phyloP scores from a whole-genome alignment of 2,113 vertebrate species.

The Spea multiplicata region DNA sequence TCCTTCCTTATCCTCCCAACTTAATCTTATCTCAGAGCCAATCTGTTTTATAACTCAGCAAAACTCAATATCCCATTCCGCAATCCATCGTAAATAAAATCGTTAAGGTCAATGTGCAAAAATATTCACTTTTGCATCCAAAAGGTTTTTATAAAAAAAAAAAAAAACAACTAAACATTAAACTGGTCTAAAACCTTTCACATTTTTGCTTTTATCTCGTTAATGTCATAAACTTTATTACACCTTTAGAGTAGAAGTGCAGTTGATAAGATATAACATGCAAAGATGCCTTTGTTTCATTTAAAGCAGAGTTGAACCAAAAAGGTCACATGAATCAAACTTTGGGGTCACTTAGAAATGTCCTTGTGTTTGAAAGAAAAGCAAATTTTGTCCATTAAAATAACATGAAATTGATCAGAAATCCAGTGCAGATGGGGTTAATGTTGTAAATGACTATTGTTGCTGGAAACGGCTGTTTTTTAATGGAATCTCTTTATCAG shows the following conservation, averaged over 20 bases:
- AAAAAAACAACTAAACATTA: slow-evolving; percentile 1
- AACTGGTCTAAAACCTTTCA: slow-evolving; percentile 11
- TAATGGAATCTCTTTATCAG: too few relatives aligned
- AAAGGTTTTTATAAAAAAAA: background rate
- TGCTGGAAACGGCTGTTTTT: too few relatives aligned
- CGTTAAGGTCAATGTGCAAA: slow-evolving; percentile 10
- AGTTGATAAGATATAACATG: slow-evolving; percentile 16
- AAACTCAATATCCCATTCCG: background rate
- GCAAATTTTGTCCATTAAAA: too few relatives aligned
- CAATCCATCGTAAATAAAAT: background rate
- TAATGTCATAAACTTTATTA: slow-evolving; percentile 12
- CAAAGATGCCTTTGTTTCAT: slow-evolving; percentile 15
- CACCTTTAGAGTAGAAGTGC: slow-evolving; percentile 12
- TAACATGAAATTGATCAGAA: too few relatives aligned
- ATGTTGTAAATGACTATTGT: too few relatives aligned
- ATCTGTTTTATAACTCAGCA: background rate
- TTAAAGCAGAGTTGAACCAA: background rate
- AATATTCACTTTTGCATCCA: background rate
- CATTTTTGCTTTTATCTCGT: slow-evolving; percentile 2
- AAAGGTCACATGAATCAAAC: background rate
- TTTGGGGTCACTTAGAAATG: too few relatives aligned
- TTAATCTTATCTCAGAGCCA: slow-evolving; percentile 5
- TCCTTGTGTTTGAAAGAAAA: too few relatives aligned
- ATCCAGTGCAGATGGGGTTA: too few relatives aligned
- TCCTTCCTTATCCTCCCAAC: background rate